Evolutionary conservation across 2,113 vertebrate genomes (phyloP).

Genomic region (Nibea albiflora): DNA sequence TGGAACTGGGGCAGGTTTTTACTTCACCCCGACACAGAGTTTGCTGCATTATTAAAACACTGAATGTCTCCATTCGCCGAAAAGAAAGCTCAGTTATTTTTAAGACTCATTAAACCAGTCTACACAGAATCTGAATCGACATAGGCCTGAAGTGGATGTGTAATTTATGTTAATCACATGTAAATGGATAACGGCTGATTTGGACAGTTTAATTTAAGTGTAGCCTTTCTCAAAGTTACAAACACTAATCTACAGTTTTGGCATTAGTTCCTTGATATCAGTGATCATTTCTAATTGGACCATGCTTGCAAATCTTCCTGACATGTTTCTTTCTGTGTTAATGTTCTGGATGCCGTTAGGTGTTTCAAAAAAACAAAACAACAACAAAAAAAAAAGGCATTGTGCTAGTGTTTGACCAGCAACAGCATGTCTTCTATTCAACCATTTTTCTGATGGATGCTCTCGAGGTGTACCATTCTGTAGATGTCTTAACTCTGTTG

Average conservation of each 20-base stretch:
- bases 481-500: constrained; percentile 52
- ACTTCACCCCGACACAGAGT: constrained; percentile 31
- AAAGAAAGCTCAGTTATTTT: constrained; percentile 30
- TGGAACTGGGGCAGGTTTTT: constrained; percentile 44
- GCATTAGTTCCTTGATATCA: constrained; percentile 46
- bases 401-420: constrained; percentile 58
- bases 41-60: constrained; percentile 49
- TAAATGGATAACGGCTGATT: constrained; percentile 54
- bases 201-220: constrained; percentile 45
- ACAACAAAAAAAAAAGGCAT: constrained; percentile 37
- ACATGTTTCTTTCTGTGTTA: constrained; percentile 61
- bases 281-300: constrained; percentile 53
- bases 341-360: constrained; percentile 67
- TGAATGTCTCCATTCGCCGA: constrained; percentile 46
- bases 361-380: constrained; percentile 38
- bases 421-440: constrained; percentile 58
- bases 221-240: constrained; percentile 51
- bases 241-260: constrained; percentile 34
- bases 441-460: constrained; percentile 23
- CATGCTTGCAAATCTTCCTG: constrained; percentile 51
- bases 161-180: constrained; percentile 52
- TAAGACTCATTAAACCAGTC: constrained; percentile 37
- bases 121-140: constrained; percentile 37
- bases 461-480: constrained; percentile 25
- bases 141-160: constrained; percentile 37